Evolutionary conservation across 2,797 vertebrate genomes (phyloP).

Genomic region (Dermochelys coriacea): DNA sequence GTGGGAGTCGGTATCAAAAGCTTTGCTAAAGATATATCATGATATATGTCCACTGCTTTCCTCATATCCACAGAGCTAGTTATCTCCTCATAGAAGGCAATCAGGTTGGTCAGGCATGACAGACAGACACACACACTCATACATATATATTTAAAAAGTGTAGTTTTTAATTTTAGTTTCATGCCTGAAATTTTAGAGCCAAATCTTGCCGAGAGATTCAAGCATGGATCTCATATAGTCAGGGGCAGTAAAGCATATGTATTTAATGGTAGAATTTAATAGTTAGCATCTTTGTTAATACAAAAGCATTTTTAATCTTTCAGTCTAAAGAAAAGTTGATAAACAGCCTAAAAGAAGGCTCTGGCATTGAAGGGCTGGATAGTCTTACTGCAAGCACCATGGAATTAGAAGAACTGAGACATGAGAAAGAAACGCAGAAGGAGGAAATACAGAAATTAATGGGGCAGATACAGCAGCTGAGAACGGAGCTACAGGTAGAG

Average conservation of each 20-base stretch:
- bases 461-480: conserved; percentile 91
- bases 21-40: no score
- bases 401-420: conserved; percentile 95
- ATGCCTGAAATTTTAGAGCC: background rate
- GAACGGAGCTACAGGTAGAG: conserved; percentile 92
- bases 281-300: background rate
- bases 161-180: background rate
- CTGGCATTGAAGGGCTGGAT: conserved; percentile 92
- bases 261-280: background rate
- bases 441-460: conserved; percentile 95
- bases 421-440: conserved; percentile 93
- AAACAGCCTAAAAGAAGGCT: conserved; percentile 97
- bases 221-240: background rate
- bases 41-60: no score
- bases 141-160: background rate
- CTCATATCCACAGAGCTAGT: no score
- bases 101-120: no score
- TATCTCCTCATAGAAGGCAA: no score
- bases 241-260: background rate
- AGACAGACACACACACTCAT: no score
- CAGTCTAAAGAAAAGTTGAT: conserved; percentile 99
- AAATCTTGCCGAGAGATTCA: background rate
- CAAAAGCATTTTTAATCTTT: background rate
- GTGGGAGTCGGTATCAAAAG: no score
- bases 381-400: conserved; percentile 82